Base-by-base conservation (phyloP, 2,797 vertebrate species). In the Lepus oiostolus region DNA sequence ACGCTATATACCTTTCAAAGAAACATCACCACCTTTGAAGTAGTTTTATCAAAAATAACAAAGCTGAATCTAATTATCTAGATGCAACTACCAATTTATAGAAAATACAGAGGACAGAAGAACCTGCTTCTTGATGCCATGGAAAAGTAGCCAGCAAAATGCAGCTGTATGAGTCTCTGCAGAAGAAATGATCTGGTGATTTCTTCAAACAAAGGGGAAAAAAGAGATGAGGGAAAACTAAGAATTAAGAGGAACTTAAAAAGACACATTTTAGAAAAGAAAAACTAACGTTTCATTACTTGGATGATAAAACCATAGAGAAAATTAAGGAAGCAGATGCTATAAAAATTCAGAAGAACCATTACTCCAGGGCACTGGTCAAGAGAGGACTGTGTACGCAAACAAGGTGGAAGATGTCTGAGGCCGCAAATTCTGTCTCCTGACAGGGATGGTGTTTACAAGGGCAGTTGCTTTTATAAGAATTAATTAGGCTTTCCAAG, bases 51-150 rank as follows among this genome's bases (percentile, higher is more conserved):
- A 32, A 52, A 91, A 75, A 81, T 1, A 83, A 81, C 70, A 94
- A 90, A 83, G 80, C 10, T 19, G 13, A 62, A 75, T 54, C 72
- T 65, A 86, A 82, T 94, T 52, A 94, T 38, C n/a, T 79, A 83
- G 60, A 85, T 54, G 42, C 35, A 87, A 75, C 52, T 32, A 88
- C 2, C 63, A 68, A 62, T 68, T 87, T 68, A 87, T 6, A 60
- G 26, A 35, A 68, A 88, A 77, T 30, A 71, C 38, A 77, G 42
- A 42, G 42, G 42, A 42, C 42, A 42, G 26, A 87, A 30, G n/a
- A 92, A 80, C 16, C 52, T 88, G 54, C 35, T 83, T 70, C 86
- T 52, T 52, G 21, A 93, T n/a, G 65, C 14, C 22, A 79, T 1
- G 4, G 58, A 79, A 90, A 93, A 50, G 72, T 32, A 67, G 84